phyloP scores from a whole-genome alignment of 2,888 invertebrate genomes.

The Pristionchus maxplancki region DNA sequence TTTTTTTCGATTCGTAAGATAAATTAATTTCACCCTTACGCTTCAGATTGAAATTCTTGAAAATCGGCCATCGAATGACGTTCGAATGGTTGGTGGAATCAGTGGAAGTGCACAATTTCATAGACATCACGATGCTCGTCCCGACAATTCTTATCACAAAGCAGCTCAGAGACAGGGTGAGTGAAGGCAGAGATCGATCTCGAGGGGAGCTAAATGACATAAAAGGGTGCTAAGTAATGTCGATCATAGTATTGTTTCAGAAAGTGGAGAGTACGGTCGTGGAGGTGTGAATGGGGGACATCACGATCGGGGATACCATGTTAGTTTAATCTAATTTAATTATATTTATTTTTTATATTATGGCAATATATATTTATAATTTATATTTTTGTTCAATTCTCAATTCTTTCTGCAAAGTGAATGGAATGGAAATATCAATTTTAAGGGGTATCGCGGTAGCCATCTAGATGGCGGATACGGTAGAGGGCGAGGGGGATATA shows the following conservation, averaged over 20 bases:
- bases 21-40: background rate
- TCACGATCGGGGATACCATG: background rate
- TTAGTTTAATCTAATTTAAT: too few species aligned
- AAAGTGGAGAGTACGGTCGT: background rate
- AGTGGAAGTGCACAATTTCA: background rate
- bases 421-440: too few species aligned
- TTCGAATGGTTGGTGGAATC: slow-evolving; percentile 42
- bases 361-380: too few species aligned
- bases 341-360: too few species aligned
- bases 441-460: background rate
- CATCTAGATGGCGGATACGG: slow-evolving; percentile 35
- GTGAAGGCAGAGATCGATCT: background rate
- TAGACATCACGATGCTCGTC: background rate
- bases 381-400: background rate
- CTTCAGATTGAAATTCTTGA: background rate
- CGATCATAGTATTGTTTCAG: background rate
- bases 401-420: too few species aligned
- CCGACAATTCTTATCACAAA: background rate
- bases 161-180: slow-evolving; percentile 7
- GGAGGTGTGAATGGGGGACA: background rate
- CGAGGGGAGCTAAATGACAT: background rate
- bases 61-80: background rate
- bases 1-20: background rate
- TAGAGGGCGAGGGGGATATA: slow-evolving; percentile 33
- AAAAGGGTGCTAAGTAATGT: background rate